Conservation (phyloP, 2,113 vertebrate genomes). For the Amphilophus citrinellus region DNA sequence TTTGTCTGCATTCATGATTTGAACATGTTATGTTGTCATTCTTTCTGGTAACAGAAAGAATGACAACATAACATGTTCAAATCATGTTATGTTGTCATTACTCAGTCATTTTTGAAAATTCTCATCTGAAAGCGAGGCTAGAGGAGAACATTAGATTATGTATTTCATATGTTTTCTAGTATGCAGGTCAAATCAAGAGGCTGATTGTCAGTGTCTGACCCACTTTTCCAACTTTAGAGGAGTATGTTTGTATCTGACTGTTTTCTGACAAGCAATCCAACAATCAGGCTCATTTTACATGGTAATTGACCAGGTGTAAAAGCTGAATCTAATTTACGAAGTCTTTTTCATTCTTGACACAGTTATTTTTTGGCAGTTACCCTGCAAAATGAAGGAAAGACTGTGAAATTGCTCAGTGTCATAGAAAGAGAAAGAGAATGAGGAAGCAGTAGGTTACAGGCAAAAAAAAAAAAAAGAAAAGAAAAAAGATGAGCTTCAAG, state of each 20-base stretch:
- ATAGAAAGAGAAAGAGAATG: neutral
- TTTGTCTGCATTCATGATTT: too few relatives aligned
- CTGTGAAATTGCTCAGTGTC: neutral
- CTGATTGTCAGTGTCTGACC: constrained; percentile 1
- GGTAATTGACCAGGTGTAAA: neutral
- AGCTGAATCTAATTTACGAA: neutral
- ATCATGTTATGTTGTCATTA: too few relatives aligned
- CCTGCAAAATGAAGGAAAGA: neutral
- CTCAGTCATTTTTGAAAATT: neutral
- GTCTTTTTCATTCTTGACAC: neutral
- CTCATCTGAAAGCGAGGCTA: neutral
- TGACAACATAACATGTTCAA: too few relatives aligned
- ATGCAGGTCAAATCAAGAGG: neutral
- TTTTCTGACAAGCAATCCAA: neutral
- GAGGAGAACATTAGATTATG: neutral
- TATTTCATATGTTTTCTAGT: neutral
- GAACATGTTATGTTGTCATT: too few relatives aligned
- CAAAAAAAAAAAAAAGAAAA: neutral
- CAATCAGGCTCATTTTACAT: neutral
- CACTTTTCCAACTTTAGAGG: neutral
- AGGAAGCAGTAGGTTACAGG: neutral
- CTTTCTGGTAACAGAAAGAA: too few relatives aligned
- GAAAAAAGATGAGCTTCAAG: neutral
- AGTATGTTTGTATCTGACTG: neutral
- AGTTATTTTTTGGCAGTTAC: neutral